Evolutionary conservation across 2,888 invertebrate species (phyloP), one percentile per base, ranked within the genome.

Genomic region (Andrena bicolor): DNA sequence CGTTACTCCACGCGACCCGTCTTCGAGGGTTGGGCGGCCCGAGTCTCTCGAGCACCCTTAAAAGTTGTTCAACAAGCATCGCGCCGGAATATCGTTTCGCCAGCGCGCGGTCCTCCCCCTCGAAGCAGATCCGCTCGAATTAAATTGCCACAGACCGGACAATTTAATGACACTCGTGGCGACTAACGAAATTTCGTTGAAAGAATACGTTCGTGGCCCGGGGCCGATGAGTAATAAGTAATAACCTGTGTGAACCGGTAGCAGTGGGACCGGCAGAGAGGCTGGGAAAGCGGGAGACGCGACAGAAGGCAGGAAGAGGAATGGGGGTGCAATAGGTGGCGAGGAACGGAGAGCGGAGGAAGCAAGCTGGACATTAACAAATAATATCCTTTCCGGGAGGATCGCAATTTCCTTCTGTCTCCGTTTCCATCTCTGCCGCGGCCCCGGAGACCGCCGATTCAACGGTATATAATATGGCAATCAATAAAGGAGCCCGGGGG

Each of bases 401-500:
- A 72, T 72, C 26, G 71, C 79, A 82, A 79, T 74, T 82, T 78
- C 56, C 74, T 53, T 61, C 35, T 66, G 69, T 56, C 73, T 61
- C 51, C 32, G 69, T 61, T 61, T 61, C 28, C 28, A 30, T 70
- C 56, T 71, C 72, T 26, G n/a, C 56, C 53, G 13, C 61, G 20
- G 30, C 16, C 30, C 2, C 53, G 32, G 41, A 16, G 72, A 63
- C 71, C 60, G 32, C 65, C 61, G 26, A 63, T 79, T 71, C 75
- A 71, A 10, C 53, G 51, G 64, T 71, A 63, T 69, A 80, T 82
- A 80, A 82, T 79, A 72, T 72, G 68, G 58, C 82, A 82, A 82
- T 82, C 75, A 72, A 82, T 80, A 82, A 80, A 76, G 71, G 51
- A 63, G 23, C 82, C 41, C 75, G 41, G 61, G 82, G 75, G 82